phyloP scores from a whole-genome alignment of 2,113 vertebrate species.

The Carassius carassius region DNA sequence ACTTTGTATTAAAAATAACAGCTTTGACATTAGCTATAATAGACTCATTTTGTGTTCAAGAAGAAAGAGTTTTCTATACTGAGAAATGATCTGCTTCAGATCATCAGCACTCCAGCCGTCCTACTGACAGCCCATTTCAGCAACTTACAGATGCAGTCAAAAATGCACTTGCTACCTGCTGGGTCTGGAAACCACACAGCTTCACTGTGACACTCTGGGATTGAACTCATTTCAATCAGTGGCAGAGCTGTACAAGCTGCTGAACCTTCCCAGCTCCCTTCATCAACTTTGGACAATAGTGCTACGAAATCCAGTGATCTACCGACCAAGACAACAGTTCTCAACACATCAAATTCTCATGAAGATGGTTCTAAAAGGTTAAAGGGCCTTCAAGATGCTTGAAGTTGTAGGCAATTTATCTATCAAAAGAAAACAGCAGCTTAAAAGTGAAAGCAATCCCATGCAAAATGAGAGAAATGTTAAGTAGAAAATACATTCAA shows the following conservation, averaged over 20 bases:
- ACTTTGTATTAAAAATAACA: background rate
- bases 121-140: background rate
- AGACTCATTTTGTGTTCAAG: background rate
- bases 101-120: background rate
- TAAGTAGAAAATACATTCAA: background rate
- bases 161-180: slow-evolving; percentile 1
- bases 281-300: background rate
- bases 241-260: background rate
- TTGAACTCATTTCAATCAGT: background rate
- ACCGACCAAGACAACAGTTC: background rate
- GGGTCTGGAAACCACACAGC: background rate
- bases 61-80: background rate
- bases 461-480: background rate
- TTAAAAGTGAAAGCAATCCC: background rate
- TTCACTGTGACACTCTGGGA: background rate
- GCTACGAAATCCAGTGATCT: background rate
- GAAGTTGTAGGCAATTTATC: background rate
- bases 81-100: background rate
- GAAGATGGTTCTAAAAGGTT: background rate
- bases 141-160: background rate
- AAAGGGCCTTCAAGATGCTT: background rate
- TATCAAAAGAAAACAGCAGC: background rate
- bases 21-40: background rate
- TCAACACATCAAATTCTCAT: too few species aligned
- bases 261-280: background rate